Evolutionary conservation across 2,888 invertebrate species (phyloP).

Genomic region (Ganaspis brasiliensis): DNA sequence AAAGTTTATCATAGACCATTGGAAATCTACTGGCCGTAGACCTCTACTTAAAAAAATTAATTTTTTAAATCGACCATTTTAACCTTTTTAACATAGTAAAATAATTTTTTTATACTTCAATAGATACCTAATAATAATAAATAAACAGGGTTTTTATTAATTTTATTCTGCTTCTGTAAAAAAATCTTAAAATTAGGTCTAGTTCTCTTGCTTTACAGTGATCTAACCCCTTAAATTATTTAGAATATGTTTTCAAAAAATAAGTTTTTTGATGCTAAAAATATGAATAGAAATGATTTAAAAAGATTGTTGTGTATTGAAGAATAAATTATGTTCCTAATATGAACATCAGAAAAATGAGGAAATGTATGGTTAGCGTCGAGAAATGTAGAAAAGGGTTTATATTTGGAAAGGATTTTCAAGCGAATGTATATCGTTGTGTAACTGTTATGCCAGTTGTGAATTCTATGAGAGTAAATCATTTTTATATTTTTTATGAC

Average conservation of each 20-base stretch:
- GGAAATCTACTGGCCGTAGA: too few relatives aligned
- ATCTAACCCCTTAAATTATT: not conserved
- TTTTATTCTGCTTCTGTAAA: too few relatives aligned
- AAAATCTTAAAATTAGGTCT: too few relatives aligned
- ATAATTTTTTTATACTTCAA: too few relatives aligned
- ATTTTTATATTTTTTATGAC: slow-evolving; percentile 31
- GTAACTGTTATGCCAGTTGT: slow-evolving; percentile 27
- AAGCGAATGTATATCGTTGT: slow-evolving; percentile 10
- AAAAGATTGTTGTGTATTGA: not conserved
- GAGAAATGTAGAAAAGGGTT: not conserved
- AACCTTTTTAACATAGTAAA: too few relatives aligned
- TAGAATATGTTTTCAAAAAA: not conserved
- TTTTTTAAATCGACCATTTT: too few relatives aligned
- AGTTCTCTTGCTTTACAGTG: too few relatives aligned
- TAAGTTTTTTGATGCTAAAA: not conserved
- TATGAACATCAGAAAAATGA: not conserved
- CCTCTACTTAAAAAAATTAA: too few relatives aligned
- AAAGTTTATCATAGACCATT: too few relatives aligned
- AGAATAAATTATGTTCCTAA: not conserved
- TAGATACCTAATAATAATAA: too few relatives aligned
- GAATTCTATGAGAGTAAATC: slow-evolving; percentile 20
- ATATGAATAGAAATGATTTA: too few relatives aligned
- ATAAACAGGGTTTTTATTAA: too few relatives aligned
- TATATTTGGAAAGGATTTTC: slow-evolving; percentile 16
- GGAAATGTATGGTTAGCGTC: slow-evolving; percentile 9